Base-by-base conservation (phyloP, 2,888 invertebrate genomes). In the Erebia palarica region DNA sequence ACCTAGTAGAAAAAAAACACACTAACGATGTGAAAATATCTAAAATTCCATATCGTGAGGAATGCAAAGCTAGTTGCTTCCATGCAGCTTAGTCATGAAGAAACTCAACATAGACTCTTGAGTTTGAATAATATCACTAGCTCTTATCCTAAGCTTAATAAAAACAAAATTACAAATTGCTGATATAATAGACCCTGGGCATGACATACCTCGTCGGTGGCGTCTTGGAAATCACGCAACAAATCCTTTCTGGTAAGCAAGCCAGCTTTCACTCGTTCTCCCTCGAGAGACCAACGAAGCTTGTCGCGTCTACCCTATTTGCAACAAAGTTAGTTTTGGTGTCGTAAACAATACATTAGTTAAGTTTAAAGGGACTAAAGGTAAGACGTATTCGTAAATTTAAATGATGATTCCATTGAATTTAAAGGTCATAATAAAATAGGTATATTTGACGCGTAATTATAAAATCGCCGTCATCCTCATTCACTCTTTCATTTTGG, bases 181-280 rank as follows among this genome's bases (percentile, higher is more conserved):
- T 57, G 42, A n/a, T 27, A 58, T 71, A 71, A 73, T 73, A 60
- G 60, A 70, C 7, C 59, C 74, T 75, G 53, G 51, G 59, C 71
- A 73, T 70, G 73, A 18, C 69, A 73, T 81, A 92, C 93, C 86
- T 88, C 81, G 66, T 91, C 90, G 55, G 82, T 82, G n/a, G 91
- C 86, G 71, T 87, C 81, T 84, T 93, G 91, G 74, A 84, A 92
- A 79, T 93, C 93, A 67, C 88, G 88, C 79, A 93, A 80, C 70
- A 93, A 78, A 76, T 91, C 90, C 71, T 88, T 92, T 70, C 88
- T 85, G 0, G 91, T 91, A 1, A 93, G 85, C 53, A 93, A 78
- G 1, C 93, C 93, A 0, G 92, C 92, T 75, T 88, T 92, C 58
- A 86, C 65, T 77, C 86, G 82, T 73, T 93, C 92, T 3, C 79